Percentiles rank a stretch among this genome's conserved stretches.
phyloP scores from a whole-genome alignment of 2,113 vertebrate genomes.

The Butorides virescens region DNA sequence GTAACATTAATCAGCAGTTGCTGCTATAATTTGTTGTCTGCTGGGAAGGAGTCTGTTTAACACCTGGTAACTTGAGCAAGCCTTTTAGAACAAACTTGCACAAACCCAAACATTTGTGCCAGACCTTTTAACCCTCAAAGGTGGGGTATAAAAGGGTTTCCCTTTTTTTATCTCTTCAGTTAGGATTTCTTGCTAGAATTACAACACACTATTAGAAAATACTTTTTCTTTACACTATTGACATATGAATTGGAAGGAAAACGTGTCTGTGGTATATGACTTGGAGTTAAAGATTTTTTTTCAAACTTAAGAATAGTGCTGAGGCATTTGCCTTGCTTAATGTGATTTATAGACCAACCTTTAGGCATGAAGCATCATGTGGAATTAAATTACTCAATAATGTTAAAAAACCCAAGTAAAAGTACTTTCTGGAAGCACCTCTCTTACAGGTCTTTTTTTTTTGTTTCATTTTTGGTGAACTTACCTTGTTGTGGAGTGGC shows the following conservation, averaged over 20 bases:
- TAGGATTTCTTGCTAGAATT: neutral
- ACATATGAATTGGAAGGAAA: neutral
- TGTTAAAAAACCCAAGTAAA: neutral
- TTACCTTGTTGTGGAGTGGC: neutral
- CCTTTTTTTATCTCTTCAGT: neutral
- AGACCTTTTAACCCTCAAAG: neutral
- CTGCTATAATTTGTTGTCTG: neutral
- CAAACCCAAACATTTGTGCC: neutral
- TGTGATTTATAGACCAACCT: neutral
- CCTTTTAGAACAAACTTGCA: neutral
- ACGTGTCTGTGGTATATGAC: neutral
- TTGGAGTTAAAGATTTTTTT: neutral
- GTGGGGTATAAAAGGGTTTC: neutral
- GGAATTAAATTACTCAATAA: neutral
- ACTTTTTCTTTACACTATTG: neutral
- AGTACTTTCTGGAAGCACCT: neutral
- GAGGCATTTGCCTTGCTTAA: neutral
- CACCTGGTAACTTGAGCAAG: neutral
- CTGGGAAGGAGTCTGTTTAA: neutral
- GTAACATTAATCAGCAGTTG: neutral
- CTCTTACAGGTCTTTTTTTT: neutral
- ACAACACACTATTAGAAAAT: neutral
- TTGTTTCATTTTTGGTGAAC: neutral
- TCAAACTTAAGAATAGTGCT: neutral
- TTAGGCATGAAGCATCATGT: neutral